phyloP scores from a whole-genome alignment of 2,888 invertebrate genomes.

The Lathronympha strigana region DNA sequence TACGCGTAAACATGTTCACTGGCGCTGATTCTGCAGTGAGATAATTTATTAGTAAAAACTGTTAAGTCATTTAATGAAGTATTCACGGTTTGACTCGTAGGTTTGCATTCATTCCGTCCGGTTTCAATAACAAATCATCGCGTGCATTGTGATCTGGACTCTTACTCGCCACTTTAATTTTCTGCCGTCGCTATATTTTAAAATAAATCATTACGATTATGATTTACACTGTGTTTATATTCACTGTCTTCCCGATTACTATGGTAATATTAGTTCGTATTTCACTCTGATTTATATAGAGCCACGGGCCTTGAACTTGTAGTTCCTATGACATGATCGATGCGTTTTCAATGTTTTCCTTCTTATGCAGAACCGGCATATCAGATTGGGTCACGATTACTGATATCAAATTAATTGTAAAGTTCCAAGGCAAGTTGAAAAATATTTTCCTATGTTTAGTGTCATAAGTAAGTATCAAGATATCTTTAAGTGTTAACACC shows the following conservation, averaged over 20 bases:
- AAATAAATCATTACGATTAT: conserved; percentile 55
- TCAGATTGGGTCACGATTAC: conserved; percentile 30
- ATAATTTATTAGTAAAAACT: conserved; percentile 63
- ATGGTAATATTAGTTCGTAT: conserved; percentile 46
- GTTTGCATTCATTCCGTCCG: conserved; percentile 55
- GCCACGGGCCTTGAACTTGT: conserved; percentile 39
- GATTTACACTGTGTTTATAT: conserved; percentile 57
- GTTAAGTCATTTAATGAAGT: conserved; percentile 80
- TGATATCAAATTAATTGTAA: conserved; percentile 41
- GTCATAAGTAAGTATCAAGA: neutral
- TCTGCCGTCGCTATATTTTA: conserved; percentile 55
- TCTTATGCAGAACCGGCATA: conserved; percentile 14
- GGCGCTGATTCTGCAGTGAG: conserved; percentile 58
- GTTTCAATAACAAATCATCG: conserved; percentile 68
- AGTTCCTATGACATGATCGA: conserved; percentile 35
- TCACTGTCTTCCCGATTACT: conserved; percentile 44
- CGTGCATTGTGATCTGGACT: conserved; percentile 61
- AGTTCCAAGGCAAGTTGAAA: neutral
- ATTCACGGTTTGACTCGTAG: conserved; percentile 63
- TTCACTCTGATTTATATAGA: conserved; percentile 46
- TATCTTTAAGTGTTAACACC: neutral
- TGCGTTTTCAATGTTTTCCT: conserved; percentile 34
- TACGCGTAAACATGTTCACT: conserved; percentile 60
- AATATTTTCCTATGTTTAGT: neutral
- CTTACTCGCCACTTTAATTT: conserved; percentile 62